phyloP scores from a whole-genome alignment of 92 coral and sea anemone genomes.

The Ricordea florida region DNA sequence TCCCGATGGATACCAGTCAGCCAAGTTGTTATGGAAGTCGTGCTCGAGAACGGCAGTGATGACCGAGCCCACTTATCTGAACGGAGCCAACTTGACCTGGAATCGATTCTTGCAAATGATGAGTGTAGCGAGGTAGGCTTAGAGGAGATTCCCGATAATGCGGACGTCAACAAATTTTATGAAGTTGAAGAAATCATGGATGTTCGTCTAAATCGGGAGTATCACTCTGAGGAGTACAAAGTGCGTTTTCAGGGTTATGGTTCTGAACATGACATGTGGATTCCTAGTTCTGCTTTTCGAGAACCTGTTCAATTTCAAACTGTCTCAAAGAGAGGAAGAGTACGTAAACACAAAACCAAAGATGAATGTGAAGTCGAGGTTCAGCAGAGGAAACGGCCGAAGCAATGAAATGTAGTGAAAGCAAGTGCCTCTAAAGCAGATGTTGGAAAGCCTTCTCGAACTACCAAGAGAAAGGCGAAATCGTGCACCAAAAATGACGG shows the following conservation, averaged over 20 bases:
- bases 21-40: background rate
- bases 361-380: slow-evolving; percentile 23
- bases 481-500: background rate
- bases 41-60: background rate
- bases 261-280: background rate
- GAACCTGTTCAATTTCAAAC: slow-evolving; percentile 8
- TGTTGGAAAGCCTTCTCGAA: no score
- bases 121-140: background rate
- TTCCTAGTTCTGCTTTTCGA: background rate
- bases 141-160: background rate
- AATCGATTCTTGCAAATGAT: background rate
- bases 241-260: background rate
- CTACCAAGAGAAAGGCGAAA: background rate
- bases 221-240: slow-evolving; percentile 20
- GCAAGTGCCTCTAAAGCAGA: no score
- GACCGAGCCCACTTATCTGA: background rate
- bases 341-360: slow-evolving; percentile 5
- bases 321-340: background rate
- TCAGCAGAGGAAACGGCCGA: background rate
- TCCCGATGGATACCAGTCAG: background rate
- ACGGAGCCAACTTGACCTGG: background rate
- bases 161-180: background rate
- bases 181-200: slow-evolving; percentile 6
- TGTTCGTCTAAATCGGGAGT: background rate
- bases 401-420: no score